These are phyloP conservation scores for Lanius ludovicianus DNA, from an alignment of 2,113 vertebrate genomes.

Conservation along the genomic window DNA sequence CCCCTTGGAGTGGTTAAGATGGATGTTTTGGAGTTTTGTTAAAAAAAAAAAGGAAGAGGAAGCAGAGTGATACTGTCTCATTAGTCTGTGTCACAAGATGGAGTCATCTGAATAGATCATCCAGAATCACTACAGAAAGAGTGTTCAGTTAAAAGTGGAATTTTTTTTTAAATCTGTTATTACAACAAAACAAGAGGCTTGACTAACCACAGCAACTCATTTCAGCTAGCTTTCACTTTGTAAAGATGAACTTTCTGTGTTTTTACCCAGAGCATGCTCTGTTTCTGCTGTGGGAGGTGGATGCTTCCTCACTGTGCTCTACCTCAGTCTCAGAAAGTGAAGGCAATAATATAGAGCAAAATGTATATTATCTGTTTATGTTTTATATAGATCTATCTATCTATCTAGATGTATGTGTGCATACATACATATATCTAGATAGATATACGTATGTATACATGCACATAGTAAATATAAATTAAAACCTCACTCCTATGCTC, in stretches of 20 bases:
- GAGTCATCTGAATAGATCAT: neutral
- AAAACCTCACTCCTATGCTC: neutral
- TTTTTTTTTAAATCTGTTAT: neutral
- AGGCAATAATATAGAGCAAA: neutral
- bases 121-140: neutral
- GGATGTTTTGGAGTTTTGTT: neutral
- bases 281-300: neutral
- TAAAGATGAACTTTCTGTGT: neutral
- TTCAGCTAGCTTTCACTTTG: neutral
- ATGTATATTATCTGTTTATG: fast-evolving
- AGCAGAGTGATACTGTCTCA: neutral
- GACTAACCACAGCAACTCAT: neutral
- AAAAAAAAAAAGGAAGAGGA: neutral
- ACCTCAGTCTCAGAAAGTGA: neutral
- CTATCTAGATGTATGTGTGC: fast-evolving
- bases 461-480: neutral
- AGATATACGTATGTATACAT: fast-evolving
- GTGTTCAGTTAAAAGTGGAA: neutral
- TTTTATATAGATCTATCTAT: neutral
- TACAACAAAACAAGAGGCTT: neutral
- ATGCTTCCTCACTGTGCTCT: neutral
- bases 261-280: neutral
- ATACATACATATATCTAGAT: neutral
- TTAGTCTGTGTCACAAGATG: neutral
- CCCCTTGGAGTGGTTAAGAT: neutral